Percentiles rank a stretch among this genome's conserved stretches.
Conservation (phyloP, 2,113 vertebrate genomes). For the Pangasianodon gigas region DNA sequence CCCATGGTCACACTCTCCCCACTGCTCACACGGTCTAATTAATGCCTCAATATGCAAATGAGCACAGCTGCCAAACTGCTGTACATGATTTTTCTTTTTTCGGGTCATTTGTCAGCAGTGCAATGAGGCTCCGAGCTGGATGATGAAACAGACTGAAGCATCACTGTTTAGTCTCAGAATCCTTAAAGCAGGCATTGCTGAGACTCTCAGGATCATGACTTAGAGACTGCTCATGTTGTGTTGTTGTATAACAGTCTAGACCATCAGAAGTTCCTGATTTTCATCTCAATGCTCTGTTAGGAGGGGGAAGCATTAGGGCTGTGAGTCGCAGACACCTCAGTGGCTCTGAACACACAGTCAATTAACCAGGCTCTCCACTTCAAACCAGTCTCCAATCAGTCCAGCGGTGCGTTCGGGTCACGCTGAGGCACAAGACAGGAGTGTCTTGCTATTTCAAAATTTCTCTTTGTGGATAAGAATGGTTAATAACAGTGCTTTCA, state of each 20-base stretch:
- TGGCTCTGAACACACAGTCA: constrained; percentile 72
- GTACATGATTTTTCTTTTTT: constrained; percentile 74
- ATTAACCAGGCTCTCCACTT: constrained; percentile 73
- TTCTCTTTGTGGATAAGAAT: constrained; percentile 77
- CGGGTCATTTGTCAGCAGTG: constrained; percentile 64
- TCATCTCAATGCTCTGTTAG: not conserved
- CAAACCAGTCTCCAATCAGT: constrained; percentile 63
- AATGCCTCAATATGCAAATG: constrained; percentile 96
- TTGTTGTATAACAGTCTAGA: not conserved
- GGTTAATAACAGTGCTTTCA: constrained; percentile 98
- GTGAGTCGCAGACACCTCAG: constrained; percentile 68
- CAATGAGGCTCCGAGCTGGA: constrained; percentile 52
- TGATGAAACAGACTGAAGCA: constrained; percentile 43
- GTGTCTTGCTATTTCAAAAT: constrained; percentile 42
- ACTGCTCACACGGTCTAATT: constrained; percentile 91
- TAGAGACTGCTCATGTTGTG: not conserved
- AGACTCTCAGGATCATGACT: not conserved
- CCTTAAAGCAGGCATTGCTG: not conserved
- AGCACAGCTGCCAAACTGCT: constrained; percentile 86
- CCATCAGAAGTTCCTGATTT: not conserved
- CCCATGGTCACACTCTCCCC: constrained; percentile 81
- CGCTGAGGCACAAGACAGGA: constrained; percentile 60
- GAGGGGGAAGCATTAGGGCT: not conserved
- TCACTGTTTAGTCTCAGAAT: constrained; percentile 24
- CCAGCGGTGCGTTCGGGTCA: constrained; percentile 72